A percentile compares a stretch with the other conserved stretches of the same genome.
Conservation (phyloP, 1,140 invertebrate genomes). For the Conopomorpha cramerella region DNA sequence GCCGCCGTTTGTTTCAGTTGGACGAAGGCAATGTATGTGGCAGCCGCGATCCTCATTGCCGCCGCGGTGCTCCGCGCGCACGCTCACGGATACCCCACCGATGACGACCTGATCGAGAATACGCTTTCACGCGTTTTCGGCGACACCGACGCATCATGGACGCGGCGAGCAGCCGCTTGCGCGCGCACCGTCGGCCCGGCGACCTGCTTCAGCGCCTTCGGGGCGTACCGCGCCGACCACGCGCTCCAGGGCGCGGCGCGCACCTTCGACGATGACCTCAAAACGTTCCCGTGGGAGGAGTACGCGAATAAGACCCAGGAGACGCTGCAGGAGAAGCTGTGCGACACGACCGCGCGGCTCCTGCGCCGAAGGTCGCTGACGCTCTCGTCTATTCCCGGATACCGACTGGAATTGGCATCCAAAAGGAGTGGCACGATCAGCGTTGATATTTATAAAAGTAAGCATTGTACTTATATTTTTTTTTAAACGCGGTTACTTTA, state of each 20-base stretch:
- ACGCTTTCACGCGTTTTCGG: not conserved
- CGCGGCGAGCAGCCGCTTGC: conserved; percentile 22
- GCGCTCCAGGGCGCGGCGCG: conserved; percentile 4
- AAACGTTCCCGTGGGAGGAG: conserved; percentile 36
- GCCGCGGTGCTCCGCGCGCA: too few relatives aligned
- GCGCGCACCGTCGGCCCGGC: conserved; percentile 21
- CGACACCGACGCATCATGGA: conserved; percentile 9
- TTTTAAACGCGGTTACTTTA: too few relatives aligned
- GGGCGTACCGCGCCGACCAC: conserved; percentile 33
- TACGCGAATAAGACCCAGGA: conserved; percentile 30
- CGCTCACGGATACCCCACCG: conserved; percentile 13
- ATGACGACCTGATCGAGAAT: conserved; percentile 3
- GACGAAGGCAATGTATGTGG: too few relatives aligned
- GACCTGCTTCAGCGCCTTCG: conserved; percentile 48
- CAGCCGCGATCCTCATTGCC: too few relatives aligned
- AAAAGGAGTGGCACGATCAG: conserved; percentile 30
- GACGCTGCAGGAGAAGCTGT: conserved; percentile 27
- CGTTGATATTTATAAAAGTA: conserved; percentile 45
- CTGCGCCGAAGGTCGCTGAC: conserved; percentile 24
- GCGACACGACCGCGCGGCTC: conserved; percentile 27
- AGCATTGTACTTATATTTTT: too few relatives aligned
- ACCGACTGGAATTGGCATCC: conserved; percentile 23
- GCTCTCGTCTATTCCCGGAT: conserved; percentile 26
- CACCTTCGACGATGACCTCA: conserved; percentile 18
- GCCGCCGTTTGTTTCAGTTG: too few relatives aligned